Evolutionary conservation across 1,140 invertebrate genomes (phyloP).

Genomic region (Sitodiplosis mosellana): DNA sequence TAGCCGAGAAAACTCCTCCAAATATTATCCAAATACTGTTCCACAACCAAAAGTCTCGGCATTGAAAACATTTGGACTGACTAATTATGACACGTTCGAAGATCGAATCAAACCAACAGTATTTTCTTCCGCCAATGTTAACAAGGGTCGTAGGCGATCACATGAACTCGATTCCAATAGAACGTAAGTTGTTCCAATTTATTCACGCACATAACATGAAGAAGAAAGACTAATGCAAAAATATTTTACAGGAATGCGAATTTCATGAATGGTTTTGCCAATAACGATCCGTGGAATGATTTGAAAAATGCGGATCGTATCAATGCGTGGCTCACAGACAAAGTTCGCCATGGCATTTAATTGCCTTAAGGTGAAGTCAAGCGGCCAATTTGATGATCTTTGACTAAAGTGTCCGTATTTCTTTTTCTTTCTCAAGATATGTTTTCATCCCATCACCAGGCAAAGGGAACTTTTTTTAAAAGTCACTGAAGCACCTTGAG

Average conservation of each 20-base stretch:
- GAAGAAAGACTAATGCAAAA: too few relatives aligned
- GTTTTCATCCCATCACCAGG: neutral
- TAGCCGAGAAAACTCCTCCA: conserved; percentile 17
- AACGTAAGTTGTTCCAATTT: neutral
- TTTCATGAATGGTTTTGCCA: neutral
- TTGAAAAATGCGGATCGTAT: too few relatives aligned
- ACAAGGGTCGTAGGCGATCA: neutral
- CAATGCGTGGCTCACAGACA: too few relatives aligned
- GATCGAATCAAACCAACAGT: neutral
- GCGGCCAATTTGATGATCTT: too few relatives aligned
- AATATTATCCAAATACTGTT: conserved; percentile 21
- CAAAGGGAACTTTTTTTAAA: neutral
- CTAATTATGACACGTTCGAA: neutral
- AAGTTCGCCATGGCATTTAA: too few relatives aligned
- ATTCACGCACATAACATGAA: too few relatives aligned
- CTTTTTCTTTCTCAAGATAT: neutral
- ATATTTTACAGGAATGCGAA: neutral
- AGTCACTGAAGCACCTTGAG: too few relatives aligned
- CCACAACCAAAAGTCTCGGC: conserved; percentile 9
- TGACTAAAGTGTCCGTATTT: too few relatives aligned
- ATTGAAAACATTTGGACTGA: neutral
- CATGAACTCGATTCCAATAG: neutral
- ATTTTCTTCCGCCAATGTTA: neutral
- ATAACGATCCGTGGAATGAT: neutral
- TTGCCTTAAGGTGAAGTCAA: too few relatives aligned